phyloP scores from a whole-genome alignment of 2,797 vertebrate species.

The Sebastes matsubarae region DNA sequence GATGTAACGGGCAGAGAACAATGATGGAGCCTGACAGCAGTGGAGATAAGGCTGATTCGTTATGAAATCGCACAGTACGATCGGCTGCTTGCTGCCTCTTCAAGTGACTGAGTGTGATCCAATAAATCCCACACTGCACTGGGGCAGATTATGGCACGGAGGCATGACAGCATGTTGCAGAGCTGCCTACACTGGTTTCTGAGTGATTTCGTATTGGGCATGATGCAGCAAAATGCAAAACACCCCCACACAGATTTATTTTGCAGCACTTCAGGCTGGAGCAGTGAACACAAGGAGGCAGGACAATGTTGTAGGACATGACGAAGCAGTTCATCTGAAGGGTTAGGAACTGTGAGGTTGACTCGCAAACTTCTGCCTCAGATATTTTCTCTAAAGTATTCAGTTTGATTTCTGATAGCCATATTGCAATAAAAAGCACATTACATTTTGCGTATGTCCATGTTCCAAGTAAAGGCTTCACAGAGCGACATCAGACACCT shows the following conservation, averaged over 20 bases:
- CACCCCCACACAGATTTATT: conserved; percentile 29
- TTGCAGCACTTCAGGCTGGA: conserved; percentile 12
- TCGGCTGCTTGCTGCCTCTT: conserved; percentile 47
- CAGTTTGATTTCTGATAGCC: background rate
- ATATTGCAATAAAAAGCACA: background rate
- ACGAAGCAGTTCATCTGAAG: background rate
- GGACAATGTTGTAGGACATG: background rate
- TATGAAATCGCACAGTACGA: conserved; percentile 47
- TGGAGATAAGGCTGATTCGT: conserved; percentile 33
- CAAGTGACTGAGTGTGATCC: conserved; percentile 39
- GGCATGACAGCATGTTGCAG: conserved; percentile 38
- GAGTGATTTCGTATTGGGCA: conserved; percentile 2
- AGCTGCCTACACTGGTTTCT: conserved; percentile 28
- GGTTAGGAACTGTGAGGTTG: background rate
- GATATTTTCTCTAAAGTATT: background rate
- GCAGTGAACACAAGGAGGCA: background rate
- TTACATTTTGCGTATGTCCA: background rate
- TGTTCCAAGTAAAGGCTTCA: background rate
- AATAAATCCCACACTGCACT: conserved; percentile 61
- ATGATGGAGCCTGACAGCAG: conserved; percentile 35
- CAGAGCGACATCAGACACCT: background rate
- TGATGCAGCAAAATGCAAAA: conserved; percentile 70
- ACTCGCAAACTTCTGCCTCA: background rate
- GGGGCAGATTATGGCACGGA: conserved; percentile 40
- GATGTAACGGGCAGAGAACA: conserved; percentile 28